These are phyloP conservation scores for Diglossa cyanea DNA, from an alignment of 2,797 vertebrate genomes.

Conservation along the genomic window DNA sequence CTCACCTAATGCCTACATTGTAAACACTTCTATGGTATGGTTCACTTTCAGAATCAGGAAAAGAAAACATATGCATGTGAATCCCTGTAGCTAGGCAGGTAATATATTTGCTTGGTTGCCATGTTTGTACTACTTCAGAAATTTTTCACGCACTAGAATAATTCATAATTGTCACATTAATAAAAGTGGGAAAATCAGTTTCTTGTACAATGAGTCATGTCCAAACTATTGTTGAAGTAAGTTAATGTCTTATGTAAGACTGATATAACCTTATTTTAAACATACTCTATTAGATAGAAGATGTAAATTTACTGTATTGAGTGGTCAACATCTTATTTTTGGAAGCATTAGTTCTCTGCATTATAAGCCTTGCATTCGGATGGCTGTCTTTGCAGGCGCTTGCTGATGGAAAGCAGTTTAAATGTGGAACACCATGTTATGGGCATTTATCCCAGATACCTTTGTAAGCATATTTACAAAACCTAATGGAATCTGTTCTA, in stretches of 20 bases:
- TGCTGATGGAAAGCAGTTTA: not conserved
- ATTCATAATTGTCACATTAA: not conserved
- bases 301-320: not conserved
- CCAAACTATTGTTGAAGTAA: not conserved
- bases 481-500: not conserved
- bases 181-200: not conserved
- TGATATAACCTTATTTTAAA: not conserved
- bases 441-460: not conserved
- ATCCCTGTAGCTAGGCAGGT: not conserved
- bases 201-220: not conserved
- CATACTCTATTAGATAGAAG: not conserved
- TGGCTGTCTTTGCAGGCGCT: not conserved
- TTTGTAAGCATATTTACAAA: not conserved
- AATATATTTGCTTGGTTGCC: not conserved
- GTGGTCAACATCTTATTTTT: not conserved
- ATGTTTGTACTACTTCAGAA: not conserved
- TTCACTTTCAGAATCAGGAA: not conserved
- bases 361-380: not conserved
- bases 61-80: not conserved
- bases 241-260: not conserved
- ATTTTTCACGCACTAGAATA: not conserved
- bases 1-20: not conserved
- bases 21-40: not conserved
- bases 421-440: constrained; percentile 61
- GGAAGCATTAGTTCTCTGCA: not conserved